phyloP scores from a whole-genome alignment of 2,113 vertebrate genomes.

The Rattus norvegicus region GRCr8 NC_086033.1:61863501-61864000 shows the following conservation, averaged over 20 bases:
- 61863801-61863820: background rate
- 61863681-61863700: background rate
- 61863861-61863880: background rate
- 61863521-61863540: background rate
- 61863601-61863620: background rate
- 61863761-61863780: background rate
- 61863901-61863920: background rate
- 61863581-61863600: background rate
- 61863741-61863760: background rate
- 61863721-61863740: background rate
- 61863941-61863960: background rate
- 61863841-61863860: background rate
- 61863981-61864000: background rate
- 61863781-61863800: background rate
- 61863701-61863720: background rate
- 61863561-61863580: background rate
- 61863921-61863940: background rate
- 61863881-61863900: background rate
- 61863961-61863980: background rate
- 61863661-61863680: background rate
- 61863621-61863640: background rate
- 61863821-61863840: background rate
- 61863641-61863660: background rate
- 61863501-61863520: background rate
- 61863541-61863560: background rate